Conservation (phyloP, 35 echinoderm and acorn worm genomes). For the Heliocidaris erythrogramma region DNA sequence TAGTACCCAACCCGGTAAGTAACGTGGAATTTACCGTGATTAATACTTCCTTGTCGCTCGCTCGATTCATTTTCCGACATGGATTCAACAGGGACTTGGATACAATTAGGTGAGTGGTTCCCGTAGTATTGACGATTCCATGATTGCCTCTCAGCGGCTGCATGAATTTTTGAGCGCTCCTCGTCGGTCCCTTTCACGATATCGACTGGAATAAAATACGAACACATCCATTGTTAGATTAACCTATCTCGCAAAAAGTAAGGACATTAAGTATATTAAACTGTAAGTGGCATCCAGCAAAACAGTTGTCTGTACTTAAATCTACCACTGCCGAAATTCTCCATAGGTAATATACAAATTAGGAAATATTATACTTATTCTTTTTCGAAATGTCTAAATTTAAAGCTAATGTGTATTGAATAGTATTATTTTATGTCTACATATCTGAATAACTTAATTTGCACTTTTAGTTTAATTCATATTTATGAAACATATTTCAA, state of each 20-base stretch:
- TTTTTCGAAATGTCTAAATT: no score
- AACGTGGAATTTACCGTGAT: neutral
- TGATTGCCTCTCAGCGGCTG: neutral
- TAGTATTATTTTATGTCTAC: no score
- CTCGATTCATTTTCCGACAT: neutral
- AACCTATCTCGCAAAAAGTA: neutral
- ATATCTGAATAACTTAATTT: no score
- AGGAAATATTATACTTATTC: no score
- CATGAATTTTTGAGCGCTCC: neutral
- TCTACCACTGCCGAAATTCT: no score
- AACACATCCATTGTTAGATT: neutral
- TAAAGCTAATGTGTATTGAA: no score
- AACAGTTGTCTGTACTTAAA: no score
- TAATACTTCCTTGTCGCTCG: neutral
- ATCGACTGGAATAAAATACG: neutral
- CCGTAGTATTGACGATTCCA: neutral
- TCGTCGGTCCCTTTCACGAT: conserved; percentile 35
- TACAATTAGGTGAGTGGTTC: neutral
- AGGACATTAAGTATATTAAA: neutral
- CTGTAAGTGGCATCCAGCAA: neutral
- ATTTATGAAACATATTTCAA: no score
- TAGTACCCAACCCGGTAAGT: neutral
- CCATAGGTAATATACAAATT: no score
- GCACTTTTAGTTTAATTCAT: no score
- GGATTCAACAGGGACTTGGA: neutral